Evolutionary conservation across 2,888 invertebrate species (phyloP).

Genomic region (Tenthredo mesomela): DNA sequence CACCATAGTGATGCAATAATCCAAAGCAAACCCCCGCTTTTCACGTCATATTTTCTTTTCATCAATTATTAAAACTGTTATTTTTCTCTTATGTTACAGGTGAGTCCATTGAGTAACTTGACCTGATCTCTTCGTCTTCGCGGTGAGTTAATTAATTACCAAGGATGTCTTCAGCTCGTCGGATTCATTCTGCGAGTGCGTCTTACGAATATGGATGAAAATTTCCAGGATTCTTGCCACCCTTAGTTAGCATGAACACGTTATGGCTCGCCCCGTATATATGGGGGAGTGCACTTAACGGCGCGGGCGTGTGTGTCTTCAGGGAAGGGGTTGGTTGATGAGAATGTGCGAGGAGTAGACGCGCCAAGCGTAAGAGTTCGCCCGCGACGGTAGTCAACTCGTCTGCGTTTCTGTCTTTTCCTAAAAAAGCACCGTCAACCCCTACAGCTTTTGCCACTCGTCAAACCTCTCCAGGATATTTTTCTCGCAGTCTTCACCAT

Average conservation of each 20-base stretch:
- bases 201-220: not conserved
- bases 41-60: not conserved
- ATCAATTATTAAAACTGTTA: not conserved
- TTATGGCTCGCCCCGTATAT: conserved; percentile 57
- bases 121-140: not conserved
- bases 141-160: not conserved
- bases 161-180: not conserved
- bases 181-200: not conserved
- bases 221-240: conserved; percentile 55
- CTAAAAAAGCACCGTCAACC: not conserved
- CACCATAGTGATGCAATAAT: not conserved
- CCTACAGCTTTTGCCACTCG: not conserved
- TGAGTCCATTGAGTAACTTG: not conserved
- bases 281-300: conserved; percentile 60
- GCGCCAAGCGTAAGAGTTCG: conserved; percentile 67
- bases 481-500: not conserved
- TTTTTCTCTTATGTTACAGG: conserved; percentile 36
- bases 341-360: conserved; percentile 68
- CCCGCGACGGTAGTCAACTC: conserved; percentile 68
- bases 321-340: conserved; percentile 60
- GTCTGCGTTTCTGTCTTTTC: conserved; percentile 61
- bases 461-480: not conserved
- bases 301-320: conserved; percentile 58
- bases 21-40: not conserved
- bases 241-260: conserved; percentile 62